Percentiles rank a stretch among this genome's conserved stretches.
These are phyloP conservation scores for Spodoptera frugiperda DNA, from an alignment of 1,140 invertebrate species.

Conservation along the genomic window DNA sequence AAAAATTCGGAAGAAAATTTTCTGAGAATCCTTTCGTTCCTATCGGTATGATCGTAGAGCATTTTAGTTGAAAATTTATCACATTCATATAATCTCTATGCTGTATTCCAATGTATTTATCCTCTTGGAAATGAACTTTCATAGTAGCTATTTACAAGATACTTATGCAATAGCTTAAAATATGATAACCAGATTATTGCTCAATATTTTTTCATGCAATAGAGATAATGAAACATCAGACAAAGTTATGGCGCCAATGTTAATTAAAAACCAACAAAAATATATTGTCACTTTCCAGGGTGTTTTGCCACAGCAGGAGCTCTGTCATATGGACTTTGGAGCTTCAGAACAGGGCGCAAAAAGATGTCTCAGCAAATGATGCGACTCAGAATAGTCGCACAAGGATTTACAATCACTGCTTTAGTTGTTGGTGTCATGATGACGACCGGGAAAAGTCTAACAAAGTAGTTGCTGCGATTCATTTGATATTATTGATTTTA, in stretches of 20 bases:
- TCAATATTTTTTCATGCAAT: no score
- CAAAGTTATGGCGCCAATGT: no score
- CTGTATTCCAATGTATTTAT: no score
- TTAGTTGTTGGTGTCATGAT: slow-evolving; percentile 89
- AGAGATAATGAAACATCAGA: no score
- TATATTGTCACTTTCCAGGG: slow-evolving; percentile 86
- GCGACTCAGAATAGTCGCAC: slow-evolving; percentile 92
- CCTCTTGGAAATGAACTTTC: no score
- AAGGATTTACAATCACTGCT: slow-evolving; percentile 93
- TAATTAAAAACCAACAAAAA: no score
- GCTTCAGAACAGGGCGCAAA: slow-evolving; percentile 89
- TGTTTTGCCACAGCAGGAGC: slow-evolving; percentile 89
- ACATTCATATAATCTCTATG: no score
- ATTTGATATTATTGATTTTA: not conserved
- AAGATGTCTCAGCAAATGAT: slow-evolving; percentile 95
- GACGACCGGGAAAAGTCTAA: slow-evolving; percentile 70
- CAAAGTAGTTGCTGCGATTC: slow-evolving; percentile 49
- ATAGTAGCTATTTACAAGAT: no score
- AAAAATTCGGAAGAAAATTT: slow-evolving; percentile 90
- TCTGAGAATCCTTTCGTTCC: slow-evolving; percentile 92
- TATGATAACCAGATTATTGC: slow-evolving; percentile 30
- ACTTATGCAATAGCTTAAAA: slow-evolving; percentile 52
- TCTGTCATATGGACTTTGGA: slow-evolving; percentile 90
- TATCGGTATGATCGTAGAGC: slow-evolving; percentile 86
- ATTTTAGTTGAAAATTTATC: not conserved